Percentiles rank a stretch among this genome's conserved stretches.
Conservation (phyloP, 2,113 vertebrate genomes). For the Elachura formosa region DNA sequence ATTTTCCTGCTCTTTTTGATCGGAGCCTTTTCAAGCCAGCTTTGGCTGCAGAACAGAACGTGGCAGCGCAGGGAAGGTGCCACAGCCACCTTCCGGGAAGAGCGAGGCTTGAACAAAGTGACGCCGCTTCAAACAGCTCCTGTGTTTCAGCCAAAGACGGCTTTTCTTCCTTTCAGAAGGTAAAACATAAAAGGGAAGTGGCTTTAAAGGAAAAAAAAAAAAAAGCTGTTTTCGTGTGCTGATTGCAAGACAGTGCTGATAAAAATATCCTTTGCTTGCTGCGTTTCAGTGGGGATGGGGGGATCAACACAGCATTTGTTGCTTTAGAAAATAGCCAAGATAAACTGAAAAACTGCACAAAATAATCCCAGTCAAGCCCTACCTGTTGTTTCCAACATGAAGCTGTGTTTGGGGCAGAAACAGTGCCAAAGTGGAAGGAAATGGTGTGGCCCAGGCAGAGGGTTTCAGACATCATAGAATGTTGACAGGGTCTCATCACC, state of each 20-base stretch:
- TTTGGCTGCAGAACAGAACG: constrained; percentile 10
- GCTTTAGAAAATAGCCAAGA: neutral
- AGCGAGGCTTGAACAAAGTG: neutral
- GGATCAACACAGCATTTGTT: fast-evolving
- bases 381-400: neutral
- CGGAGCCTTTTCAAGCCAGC: neutral
- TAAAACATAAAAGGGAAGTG: constrained; percentile 18
- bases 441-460: fast-evolving
- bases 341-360: neutral
- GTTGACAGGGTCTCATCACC: fast-evolving
- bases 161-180: neutral
- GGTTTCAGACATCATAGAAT: fast-evolving
- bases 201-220: neutral
- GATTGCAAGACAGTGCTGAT: neutral
- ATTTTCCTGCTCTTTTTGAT: neutral
- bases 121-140: constrained; percentile 9
- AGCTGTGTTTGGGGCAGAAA: fast-evolving
- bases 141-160: neutral
- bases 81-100: neutral
- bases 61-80: neutral
- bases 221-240: neutral
- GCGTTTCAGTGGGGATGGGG: neutral
- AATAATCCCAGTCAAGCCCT: neutral
- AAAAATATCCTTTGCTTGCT: neutral
- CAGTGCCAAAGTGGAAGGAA: too few species aligned